Evolutionary conservation across 2,113 vertebrate genomes (phyloP).

Genomic region (Odontesthes bonariensis): DNA sequence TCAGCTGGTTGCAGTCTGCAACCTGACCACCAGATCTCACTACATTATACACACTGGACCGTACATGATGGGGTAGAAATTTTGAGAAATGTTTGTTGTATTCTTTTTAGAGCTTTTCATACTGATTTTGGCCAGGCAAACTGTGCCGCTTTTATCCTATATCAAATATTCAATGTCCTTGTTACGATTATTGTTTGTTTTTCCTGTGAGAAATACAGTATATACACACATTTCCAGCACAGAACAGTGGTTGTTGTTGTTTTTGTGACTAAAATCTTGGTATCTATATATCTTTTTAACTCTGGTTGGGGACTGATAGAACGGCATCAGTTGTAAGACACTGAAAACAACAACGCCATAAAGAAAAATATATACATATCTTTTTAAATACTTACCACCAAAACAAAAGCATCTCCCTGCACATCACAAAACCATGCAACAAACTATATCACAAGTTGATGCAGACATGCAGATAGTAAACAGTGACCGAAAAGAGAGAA

Average conservation of each 20-base stretch:
- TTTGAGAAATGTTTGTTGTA: no score
- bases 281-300: not conserved
- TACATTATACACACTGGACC: no score
- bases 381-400: slow-evolving; percentile 10
- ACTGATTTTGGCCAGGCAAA: no score
- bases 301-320: not conserved
- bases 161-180: no score
- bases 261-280: not conserved
- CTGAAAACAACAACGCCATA: slow-evolving; percentile 20
- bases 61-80: no score
- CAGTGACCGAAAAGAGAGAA: not conserved
- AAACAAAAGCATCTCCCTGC: slow-evolving; percentile 14
- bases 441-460: slow-evolving; percentile 29
- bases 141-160: no score
- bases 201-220: no score
- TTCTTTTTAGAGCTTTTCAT: no score
- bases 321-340: not conserved
- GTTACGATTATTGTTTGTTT: no score
- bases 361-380: slow-evolving; percentile 17
- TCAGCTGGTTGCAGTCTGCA: no score
- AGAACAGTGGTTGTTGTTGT: not conserved
- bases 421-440: slow-evolving; percentile 11
- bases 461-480: slow-evolving; percentile 46
- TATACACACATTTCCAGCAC: not conserved
- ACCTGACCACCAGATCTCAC: no score